Evolutionary conservation across 2,797 vertebrate genomes (phyloP).

Genomic region (Erithacus rubecula): DNA sequence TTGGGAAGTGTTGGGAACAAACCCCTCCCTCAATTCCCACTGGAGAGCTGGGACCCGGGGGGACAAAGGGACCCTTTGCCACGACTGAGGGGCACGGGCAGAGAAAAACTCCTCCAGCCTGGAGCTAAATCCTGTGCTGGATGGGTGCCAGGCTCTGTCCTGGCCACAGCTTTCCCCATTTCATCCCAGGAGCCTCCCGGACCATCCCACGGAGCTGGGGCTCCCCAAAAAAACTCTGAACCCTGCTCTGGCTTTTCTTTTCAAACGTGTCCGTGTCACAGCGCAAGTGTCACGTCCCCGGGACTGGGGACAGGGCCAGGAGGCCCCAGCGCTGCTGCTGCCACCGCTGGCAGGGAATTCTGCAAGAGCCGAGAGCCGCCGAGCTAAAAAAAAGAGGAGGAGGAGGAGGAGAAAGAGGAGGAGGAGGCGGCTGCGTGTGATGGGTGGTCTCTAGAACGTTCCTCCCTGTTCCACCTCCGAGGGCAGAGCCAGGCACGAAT

Average conservation of each 20-base stretch:
- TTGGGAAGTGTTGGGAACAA: background rate
- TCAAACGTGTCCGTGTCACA: background rate
- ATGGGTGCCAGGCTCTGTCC: background rate
- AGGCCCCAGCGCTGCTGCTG: background rate
- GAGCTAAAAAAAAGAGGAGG: background rate
- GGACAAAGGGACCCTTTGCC: background rate
- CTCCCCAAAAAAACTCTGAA: background rate
- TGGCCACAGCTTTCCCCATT: background rate
- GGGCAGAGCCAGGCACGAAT: constrained; percentile 26
- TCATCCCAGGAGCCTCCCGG: background rate
- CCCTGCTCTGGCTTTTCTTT: background rate
- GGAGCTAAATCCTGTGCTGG: background rate
- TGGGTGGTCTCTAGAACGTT: constrained; percentile 48
- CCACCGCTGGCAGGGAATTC: background rate
- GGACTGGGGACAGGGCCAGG: background rate
- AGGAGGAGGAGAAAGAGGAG: background rate
- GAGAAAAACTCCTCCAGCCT: background rate
- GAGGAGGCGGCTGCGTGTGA: background rate
- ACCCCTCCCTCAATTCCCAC: background rate
- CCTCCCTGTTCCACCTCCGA: constrained; percentile 40
- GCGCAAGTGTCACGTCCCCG: background rate
- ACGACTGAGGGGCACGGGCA: fast-evolving
- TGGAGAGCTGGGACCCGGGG: fast-evolving
- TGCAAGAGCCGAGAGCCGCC: background rate
- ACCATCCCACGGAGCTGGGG: background rate